Evolutionary conservation across 2,797 vertebrate genomes (phyloP).

Genomic region (Xiphophorus birchmanni): DNA sequence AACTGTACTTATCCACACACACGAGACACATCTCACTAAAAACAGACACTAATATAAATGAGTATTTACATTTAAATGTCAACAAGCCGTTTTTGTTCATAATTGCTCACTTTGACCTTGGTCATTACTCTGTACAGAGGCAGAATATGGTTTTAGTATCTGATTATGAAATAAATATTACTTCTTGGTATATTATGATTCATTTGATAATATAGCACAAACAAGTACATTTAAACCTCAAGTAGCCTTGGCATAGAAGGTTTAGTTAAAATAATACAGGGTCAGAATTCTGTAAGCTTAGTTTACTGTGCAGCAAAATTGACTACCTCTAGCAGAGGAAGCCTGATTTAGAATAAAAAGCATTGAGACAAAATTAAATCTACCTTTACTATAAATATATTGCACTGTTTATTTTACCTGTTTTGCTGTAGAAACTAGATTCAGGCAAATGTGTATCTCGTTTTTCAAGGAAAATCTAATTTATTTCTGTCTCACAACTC

Average conservation of each 20-base stretch:
- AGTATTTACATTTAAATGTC: not conserved
- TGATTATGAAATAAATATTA: not conserved
- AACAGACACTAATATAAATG: not conserved
- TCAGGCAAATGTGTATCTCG: not conserved
- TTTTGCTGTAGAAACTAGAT: not conserved
- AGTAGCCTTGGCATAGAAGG: not conserved
- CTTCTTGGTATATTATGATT: not conserved
- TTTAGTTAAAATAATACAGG: not conserved
- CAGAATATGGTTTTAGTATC: not conserved
- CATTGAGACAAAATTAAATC: not conserved
- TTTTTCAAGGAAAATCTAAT: slow-evolving; percentile 5
- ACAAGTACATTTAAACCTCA: not conserved
- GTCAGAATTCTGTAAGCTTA: not conserved
- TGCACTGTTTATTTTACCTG: not conserved
- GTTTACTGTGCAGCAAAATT: not conserved
- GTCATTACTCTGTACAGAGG: not conserved
- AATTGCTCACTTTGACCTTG: not conserved
- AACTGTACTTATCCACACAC: not conserved
- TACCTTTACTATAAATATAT: no score
- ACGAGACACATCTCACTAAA: not conserved
- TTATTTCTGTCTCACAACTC: slow-evolving; percentile 6
- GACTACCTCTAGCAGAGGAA: not conserved
- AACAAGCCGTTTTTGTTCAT: not conserved
- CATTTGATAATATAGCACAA: not conserved
- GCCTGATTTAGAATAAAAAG: not conserved